These are phyloP conservation scores for Agrochola macilenta DNA, from an alignment of 2,888 invertebrate genomes.

Conservation along the genomic window DNA sequence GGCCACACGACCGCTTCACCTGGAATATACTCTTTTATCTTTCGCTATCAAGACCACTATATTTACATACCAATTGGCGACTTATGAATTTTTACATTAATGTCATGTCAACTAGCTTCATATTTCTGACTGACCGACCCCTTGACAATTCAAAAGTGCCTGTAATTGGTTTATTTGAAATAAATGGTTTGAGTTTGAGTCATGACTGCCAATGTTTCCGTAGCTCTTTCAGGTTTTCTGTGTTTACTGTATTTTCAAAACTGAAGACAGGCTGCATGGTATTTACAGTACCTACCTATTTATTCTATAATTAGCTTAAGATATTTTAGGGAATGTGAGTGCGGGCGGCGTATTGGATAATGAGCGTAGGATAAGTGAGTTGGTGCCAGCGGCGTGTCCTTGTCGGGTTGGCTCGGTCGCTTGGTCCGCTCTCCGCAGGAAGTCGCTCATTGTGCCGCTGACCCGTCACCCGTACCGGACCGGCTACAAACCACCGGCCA, in stretches of 20 bases:
- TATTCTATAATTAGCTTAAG: slow-evolving; percentile 5
- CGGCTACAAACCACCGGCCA: slow-evolving; percentile 47
- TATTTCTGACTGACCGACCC: no score
- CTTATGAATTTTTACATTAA: not conserved
- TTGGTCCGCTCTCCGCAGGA: slow-evolving; percentile 81
- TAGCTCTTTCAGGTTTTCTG: not conserved
- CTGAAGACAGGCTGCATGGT: not conserved
- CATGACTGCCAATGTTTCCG: not conserved
- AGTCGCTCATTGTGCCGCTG: slow-evolving; percentile 86
- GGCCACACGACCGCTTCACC: slow-evolving; percentile 71
- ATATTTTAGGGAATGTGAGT: slow-evolving; percentile 28
- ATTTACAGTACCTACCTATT: not conserved
- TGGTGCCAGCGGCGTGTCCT: slow-evolving; percentile 83
- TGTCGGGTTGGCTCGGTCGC: slow-evolving; percentile 74
- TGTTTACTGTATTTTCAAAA: not conserved
- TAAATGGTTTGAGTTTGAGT: no score
- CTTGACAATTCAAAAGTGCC: no score
- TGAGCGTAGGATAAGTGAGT: slow-evolving; percentile 74
- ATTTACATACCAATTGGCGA: slow-evolving; percentile 18
- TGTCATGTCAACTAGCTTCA: no score
- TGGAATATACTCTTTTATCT: slow-evolving; percentile 72
- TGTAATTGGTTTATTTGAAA: no score
- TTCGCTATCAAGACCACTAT: slow-evolving; percentile 53
- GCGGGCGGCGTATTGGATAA: slow-evolving; percentile 57
- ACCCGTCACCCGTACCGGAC: slow-evolving; percentile 83